Base-by-base conservation (phyloP, 2,797 vertebrate genomes). In the Pogoniulus pusillus region DNA sequence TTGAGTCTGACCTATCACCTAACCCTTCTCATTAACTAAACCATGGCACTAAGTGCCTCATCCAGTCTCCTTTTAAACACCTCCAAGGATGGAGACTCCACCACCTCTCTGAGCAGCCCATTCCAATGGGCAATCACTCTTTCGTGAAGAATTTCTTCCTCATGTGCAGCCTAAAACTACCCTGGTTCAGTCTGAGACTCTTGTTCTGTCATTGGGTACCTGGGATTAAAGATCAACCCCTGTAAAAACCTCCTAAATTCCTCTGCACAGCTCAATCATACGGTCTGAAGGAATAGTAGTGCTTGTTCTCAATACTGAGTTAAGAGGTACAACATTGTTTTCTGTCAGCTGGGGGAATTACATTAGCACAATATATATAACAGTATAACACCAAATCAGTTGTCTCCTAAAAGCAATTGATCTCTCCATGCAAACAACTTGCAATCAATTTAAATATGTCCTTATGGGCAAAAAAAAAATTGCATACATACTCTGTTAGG, bases 401-500 rank as follows among this genome's bases (percentile, higher is more conserved):
- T 82, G 32, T 19, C 18, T 74, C 19, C 68, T 43, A 62, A 26
- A 14, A 57, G 24, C 53, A 82, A 35, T 14, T 70, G 24, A n/a
- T 15, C 6, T 35, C 16, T 45, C 37, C 70, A 11, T 18, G 7
- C 63, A 63, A 71, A 82, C 37, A 24, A 24, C 22, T 70, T 14
- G 27, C 16, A 66, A 47, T 15, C 16, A 39, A 59, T 68, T 70
- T 51, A 91, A 74, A 55, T 68, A 70, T 3, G 6, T 24, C 29
- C 30, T 59, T 34, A 6, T 9, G 32, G 75, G 39, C 58, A 58
- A 54, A 18, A n/a, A n/a, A n/a, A 47, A 58, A 91, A 60, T 13
- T n/a, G 29, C 73, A 82, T 30, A 51, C 96, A 6, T 96, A 98
- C 97, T 92, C 94, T 26, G 95, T 97, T 39, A 97, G 96, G 71